Conservation (phyloP, 2,797 vertebrate species). For the Phrynocephalus forsythii region DNA sequence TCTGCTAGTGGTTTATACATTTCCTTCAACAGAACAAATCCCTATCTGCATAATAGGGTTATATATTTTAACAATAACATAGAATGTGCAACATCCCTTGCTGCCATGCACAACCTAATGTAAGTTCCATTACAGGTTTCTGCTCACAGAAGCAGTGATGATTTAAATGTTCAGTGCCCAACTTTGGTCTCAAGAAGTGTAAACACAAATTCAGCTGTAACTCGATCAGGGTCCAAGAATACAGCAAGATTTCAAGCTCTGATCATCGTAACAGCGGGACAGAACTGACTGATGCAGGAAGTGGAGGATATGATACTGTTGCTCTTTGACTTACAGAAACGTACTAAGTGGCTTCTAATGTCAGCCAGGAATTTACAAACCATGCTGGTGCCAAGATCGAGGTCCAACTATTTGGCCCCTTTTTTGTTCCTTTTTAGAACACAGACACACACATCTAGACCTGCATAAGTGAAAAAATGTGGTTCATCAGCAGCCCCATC, state of each 20-base stretch:
- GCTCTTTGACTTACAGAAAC: not conserved
- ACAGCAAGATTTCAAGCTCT: not conserved
- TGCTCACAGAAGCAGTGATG: not conserved
- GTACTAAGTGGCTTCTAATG: not conserved
- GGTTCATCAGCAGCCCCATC: slow-evolving; percentile 80
- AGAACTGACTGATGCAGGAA: not conserved
- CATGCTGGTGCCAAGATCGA: no score
- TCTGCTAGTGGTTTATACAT: no score
- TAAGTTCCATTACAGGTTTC: not conserved
- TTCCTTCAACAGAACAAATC: no score
- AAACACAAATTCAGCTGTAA: not conserved
- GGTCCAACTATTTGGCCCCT: no score
- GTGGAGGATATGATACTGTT: not conserved
- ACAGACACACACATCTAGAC: slow-evolving; percentile 65
- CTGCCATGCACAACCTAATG: not conserved
- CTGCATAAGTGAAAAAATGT: slow-evolving; percentile 89
- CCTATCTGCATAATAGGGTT: no score
- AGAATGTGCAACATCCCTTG: not conserved
- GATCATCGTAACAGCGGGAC: not conserved
- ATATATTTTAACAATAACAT: no score
- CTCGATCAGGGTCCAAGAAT: not conserved
- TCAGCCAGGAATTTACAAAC: not conserved
- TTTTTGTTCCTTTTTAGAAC: not conserved
- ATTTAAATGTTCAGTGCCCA: not conserved
- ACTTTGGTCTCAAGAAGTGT: no score